Conservation (phyloP, 2,888 invertebrate species). For the Luperina testacea region DNA sequence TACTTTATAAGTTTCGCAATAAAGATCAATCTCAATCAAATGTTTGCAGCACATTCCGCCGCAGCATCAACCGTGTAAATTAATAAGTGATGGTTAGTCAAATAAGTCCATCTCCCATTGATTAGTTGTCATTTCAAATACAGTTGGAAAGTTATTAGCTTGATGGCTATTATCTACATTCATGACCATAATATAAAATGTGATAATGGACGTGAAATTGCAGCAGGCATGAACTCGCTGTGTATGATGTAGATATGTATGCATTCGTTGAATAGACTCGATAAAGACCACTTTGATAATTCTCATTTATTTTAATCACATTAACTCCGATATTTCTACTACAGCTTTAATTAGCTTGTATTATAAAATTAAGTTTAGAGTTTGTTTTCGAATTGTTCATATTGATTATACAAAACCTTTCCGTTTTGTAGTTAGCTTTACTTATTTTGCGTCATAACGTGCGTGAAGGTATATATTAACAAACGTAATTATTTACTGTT, state of each 20-base stretch:
- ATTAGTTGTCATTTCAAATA: conserved; percentile 86
- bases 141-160: conserved; percentile 87
- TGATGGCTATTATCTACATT: conserved; percentile 82
- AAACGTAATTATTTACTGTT: conserved; percentile 28
- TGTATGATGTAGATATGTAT: conserved; percentile 54
- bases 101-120: conserved; percentile 84
- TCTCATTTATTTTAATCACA: conserved; percentile 9
- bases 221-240: conserved; percentile 80
- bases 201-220: conserved; percentile 75
- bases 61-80: conserved; percentile 65
- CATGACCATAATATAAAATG: conserved; percentile 72
- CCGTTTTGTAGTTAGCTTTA: conserved; percentile 28
- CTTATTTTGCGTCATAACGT: conserved; percentile 12
- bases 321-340: conserved; percentile 7
- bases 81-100: conserved; percentile 82
- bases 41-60: conserved; percentile 56
- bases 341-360: background rate
- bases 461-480: conserved; percentile 8
- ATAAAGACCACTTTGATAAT: conserved; percentile 10
- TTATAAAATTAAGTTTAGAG: background rate
- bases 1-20: conserved; percentile 8
- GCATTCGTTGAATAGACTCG: conserved; percentile 31
- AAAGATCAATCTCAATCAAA: conserved; percentile 31
- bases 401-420: conserved; percentile 23
- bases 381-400: conserved; percentile 8